Percentiles rank a stretch among this genome's conserved stretches.
Evolutionary conservation across 2,888 invertebrate species (phyloP).

Genomic region (Zelleria hepariella): DNA sequence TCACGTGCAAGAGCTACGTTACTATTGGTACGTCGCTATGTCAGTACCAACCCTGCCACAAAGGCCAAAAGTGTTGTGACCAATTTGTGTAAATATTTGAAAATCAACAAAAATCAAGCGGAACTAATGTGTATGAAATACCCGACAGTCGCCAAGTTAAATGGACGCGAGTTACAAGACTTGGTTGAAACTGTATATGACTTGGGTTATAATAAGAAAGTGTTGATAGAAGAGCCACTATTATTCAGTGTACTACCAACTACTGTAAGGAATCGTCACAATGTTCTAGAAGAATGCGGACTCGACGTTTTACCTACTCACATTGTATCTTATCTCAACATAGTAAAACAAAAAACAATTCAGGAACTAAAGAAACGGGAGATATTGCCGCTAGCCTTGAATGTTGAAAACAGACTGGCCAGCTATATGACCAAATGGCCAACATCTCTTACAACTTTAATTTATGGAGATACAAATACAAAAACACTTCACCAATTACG

Average conservation of each 20-base stretch:
- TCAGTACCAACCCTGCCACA: not conserved
- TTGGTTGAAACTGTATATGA: slow-evolving; percentile 34
- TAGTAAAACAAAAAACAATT: slow-evolving; percentile 44
- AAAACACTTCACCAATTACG: slow-evolving; percentile 39
- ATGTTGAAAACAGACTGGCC: slow-evolving; percentile 56
- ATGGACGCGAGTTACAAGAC: slow-evolving; percentile 26
- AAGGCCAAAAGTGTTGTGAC: not conserved
- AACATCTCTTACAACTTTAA: slow-evolving; percentile 53
- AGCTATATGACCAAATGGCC: slow-evolving; percentile 62
- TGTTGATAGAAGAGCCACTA: slow-evolving; percentile 36
- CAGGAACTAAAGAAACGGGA: slow-evolving; percentile 36
- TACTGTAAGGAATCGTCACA: slow-evolving; percentile 45
- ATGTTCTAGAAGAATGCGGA: slow-evolving; percentile 58
- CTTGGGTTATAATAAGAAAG: slow-evolving; percentile 36
- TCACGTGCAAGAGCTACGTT: slow-evolving; percentile 10
- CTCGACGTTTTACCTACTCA: slow-evolving; percentile 26
- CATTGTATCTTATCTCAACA: slow-evolving; percentile 36
- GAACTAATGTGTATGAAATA: slow-evolving; percentile 43
- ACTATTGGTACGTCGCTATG: slow-evolving; percentile 7
- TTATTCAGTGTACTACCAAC: slow-evolving; percentile 48
- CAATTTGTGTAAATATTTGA: slow-evolving; percentile 37
- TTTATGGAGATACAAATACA: slow-evolving; percentile 41
- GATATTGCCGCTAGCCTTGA: slow-evolving; percentile 30
- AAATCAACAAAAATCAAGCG: slow-evolving; percentile 38
- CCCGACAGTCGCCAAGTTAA: slow-evolving; percentile 41